Evolutionary conservation across 2,113 vertebrate species (phyloP).

Genomic region (Speoplatyrhinus poulsoni): DNA sequence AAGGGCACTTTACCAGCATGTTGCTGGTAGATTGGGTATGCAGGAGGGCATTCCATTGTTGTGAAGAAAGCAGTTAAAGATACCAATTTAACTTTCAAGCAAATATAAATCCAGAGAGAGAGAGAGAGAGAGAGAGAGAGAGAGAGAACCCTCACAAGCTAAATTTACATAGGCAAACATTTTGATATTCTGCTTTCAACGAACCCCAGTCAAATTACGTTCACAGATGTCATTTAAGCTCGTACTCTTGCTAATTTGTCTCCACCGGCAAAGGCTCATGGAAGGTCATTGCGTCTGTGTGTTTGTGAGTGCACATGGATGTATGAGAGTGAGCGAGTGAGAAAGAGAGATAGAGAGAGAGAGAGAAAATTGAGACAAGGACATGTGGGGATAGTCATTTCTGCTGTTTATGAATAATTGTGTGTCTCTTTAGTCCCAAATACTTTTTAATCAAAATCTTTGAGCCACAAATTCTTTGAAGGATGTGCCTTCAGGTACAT

Average conservation of each 20-base stretch:
- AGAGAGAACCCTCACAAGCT: background rate
- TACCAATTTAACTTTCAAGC: background rate
- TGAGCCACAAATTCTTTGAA: slow-evolving; percentile 64
- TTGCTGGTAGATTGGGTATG: background rate
- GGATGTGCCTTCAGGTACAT: slow-evolving; percentile 64
- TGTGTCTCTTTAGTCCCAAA: slow-evolving; percentile 35
- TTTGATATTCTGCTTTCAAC: slow-evolving; percentile 5
- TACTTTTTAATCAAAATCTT: slow-evolving; percentile 58
- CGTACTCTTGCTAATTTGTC: slow-evolving; percentile 19
- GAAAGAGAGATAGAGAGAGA: background rate
- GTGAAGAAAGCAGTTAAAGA: background rate
- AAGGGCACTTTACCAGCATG: background rate
- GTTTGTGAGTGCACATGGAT: background rate
- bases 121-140: background rate
- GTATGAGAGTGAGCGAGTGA: background rate
- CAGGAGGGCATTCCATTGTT: background rate
- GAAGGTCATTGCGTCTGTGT: slow-evolving; percentile 18
- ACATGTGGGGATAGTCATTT: slow-evolving; percentile 44
- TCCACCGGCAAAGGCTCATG: slow-evolving; percentile 15
- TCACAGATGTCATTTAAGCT: slow-evolving; percentile 21
- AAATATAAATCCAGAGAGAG: background rate
- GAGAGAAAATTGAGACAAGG: background rate
- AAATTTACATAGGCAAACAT: slow-evolving; percentile 3
- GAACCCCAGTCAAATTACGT: slow-evolving; percentile 17
- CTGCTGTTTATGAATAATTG: slow-evolving; percentile 49